Evolutionary conservation across 2,888 invertebrate species (phyloP), one percentile per base, ranked within the genome.

Genomic region (Andrena dorsata): DNA sequence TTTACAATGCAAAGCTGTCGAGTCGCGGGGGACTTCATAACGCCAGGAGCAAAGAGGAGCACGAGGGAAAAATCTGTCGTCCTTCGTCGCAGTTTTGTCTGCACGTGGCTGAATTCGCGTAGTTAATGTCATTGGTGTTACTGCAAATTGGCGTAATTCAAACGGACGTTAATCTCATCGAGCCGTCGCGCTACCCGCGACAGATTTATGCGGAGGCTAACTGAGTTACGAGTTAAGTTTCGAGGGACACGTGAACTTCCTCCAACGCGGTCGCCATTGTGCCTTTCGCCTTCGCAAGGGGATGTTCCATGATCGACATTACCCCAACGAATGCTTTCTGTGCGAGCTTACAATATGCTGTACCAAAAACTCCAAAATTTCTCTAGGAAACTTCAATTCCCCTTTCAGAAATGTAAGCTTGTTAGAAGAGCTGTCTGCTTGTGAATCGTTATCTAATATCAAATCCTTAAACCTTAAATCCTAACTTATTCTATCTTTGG

Each of bases 121-220:
- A 32, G 66, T 66, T 66, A 56, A 58, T 32, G 49, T 32, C 58
- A 56, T 13, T 49, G n/a, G 58, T 23, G 47, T 66, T 58, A 32
- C 66, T 49, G 56, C 47, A 32, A 66, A 58, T 74, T 66, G 13
- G 13, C 58, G 49, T 74, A 60, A 74, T 49, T 74, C 60, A 32
- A 23, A 32, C 23, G 74, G 58, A 66, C 74, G 58, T 66, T 74
- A 66, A 66, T 74, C 58, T 23, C 30, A 26, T 66, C 51, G 51
- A 26, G 66, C 28, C 28, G 28, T 20, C 56, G 8, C 13, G 35
- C 16, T 16, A n/a, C 28, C 30, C 65, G 47, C 20, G 10, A 58
- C 47, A 58, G 58, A 74, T 74, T 66, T 74, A 74, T 74, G 49
- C 30, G 10, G 32, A 13, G 23, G 32, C 32, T 47, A 49, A 51